phyloP scores from a whole-genome alignment of 1,140 invertebrate genomes.

The Agrypnia vestita region DNA sequence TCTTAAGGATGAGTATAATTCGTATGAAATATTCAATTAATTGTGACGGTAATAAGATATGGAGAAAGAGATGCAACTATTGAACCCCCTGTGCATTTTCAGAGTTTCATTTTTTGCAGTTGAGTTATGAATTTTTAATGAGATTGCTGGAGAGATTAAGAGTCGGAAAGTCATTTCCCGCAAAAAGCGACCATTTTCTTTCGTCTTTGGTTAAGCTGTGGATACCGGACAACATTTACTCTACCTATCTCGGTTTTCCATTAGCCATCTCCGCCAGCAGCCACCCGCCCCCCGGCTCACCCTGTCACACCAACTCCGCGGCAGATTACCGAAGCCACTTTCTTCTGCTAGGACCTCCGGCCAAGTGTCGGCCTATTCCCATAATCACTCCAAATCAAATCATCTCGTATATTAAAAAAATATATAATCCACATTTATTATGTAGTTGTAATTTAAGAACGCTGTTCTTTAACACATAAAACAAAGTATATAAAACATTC shows the following conservation, averaged over 20 bases:
- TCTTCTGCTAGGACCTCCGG: no score
- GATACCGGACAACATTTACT: slow-evolving; percentile 55
- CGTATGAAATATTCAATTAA: no score
- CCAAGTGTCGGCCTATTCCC: no score
- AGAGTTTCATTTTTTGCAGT: slow-evolving; percentile 71
- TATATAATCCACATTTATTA: no score
- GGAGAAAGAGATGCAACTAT: not conserved
- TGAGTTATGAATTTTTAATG: slow-evolving; percentile 75
- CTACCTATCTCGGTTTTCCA: slow-evolving; percentile 51
- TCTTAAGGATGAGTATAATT: no score
- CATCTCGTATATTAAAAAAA: no score
- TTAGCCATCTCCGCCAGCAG: slow-evolving; percentile 38
- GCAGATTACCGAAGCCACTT: slow-evolving; percentile 30
- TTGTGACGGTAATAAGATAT: no score
- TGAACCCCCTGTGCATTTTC: slow-evolving; percentile 44
- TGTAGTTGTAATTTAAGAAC: no score
- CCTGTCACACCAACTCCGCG: slow-evolving; percentile 36
- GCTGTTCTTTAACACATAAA: no score
- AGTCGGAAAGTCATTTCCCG: slow-evolving; percentile 74
- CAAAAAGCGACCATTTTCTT: slow-evolving; percentile 60
- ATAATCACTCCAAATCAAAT: no score
- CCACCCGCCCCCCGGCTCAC: not conserved
- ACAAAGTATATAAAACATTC: no score
- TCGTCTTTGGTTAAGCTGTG: slow-evolving; percentile 56
- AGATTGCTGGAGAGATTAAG: slow-evolving; percentile 74